Evolutionary conservation across 2,797 vertebrate species (phyloP).

Genomic region (Acomys russatus): DNA sequence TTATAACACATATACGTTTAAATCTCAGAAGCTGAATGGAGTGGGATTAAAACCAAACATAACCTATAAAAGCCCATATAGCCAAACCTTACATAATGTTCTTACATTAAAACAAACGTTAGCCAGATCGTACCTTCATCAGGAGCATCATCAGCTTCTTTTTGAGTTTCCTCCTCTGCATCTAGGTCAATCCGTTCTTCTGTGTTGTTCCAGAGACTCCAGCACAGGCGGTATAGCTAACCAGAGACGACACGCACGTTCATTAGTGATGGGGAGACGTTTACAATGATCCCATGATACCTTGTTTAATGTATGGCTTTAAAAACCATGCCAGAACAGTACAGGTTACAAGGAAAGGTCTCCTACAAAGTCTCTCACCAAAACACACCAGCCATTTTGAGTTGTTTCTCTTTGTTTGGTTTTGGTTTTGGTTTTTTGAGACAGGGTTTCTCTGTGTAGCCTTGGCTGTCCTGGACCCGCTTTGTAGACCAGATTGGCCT

Average conservation of each 20-base stretch:
- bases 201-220: conserved; percentile 93
- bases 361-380: not conserved
- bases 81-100: not conserved
- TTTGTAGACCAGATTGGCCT: not conserved
- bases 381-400: not conserved
- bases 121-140: conserved; percentile 80
- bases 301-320: not conserved
- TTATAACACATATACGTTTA: not conserved
- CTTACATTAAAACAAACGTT: not conserved
- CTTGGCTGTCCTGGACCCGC: too few relatives aligned
- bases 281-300: not conserved
- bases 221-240: conserved; percentile 95
- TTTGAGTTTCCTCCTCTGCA: conserved; percentile 86
- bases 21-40: conserved; percentile 23
- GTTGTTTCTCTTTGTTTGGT: not conserved
- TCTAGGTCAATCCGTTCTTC: conserved; percentile 95
- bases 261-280: not conserved
- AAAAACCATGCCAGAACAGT: not conserved
- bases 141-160: conserved; percentile 79
- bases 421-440: too few relatives aligned
- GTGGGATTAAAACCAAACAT: not conserved
- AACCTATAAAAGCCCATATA: not conserved
- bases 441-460: too few relatives aligned
- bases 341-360: not conserved
- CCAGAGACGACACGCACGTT: not conserved